These are phyloP conservation scores for Pegea sp. DNA, from an alignment of 23 tunicate species.

Conservation along the genomic window DNA sequence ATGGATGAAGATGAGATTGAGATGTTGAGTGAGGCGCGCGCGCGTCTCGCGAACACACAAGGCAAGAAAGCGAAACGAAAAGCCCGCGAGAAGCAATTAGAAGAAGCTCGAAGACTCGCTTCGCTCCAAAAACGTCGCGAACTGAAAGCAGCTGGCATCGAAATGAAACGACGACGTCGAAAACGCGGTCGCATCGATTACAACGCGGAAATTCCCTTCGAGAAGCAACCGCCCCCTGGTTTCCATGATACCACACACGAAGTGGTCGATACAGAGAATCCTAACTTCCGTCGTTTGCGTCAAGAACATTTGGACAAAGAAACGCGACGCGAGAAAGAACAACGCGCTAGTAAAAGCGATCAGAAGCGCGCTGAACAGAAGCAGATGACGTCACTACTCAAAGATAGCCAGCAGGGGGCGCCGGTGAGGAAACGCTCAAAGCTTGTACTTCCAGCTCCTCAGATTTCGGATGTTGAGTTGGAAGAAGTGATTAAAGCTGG, in stretches of 20 bases:
- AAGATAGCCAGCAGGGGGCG: constrained; percentile 20
- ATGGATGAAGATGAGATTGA: constrained; percentile 99
- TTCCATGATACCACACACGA: constrained; percentile 75
- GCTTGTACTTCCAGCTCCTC: constrained; percentile 13
- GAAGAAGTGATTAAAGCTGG: constrained; percentile 98
- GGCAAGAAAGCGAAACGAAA: constrained; percentile 98
- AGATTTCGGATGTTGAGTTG: constrained; percentile 90
- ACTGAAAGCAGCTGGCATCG: constrained; percentile 91
- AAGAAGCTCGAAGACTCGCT: constrained; percentile 94
- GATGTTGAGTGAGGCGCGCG: constrained; percentile 93
- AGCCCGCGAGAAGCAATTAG: constrained; percentile 95
- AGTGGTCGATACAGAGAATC: constrained; percentile 49
- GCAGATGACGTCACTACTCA: constrained; percentile 41
- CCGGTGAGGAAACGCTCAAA: constrained; percentile 73
- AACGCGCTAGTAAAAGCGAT: constrained; percentile 45
- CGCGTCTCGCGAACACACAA: constrained; percentile 93
- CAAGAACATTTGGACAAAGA: constrained; percentile 90
- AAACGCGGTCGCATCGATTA: constrained; percentile 79
- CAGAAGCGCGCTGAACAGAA: constrained; percentile 71
- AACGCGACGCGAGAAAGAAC: constrained; percentile 40
- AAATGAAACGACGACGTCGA: constrained; percentile 24
- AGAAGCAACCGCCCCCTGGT: constrained; percentile 62
- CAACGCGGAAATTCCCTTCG: constrained; percentile 96
- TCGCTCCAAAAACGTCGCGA: constrained; percentile 90
- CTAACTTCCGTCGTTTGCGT: constrained; percentile 41